Evolutionary conservation across 2,888 invertebrate species (phyloP), one percentile per base, ranked within the genome.

Genomic region (Stictocephala bisonia): DNA sequence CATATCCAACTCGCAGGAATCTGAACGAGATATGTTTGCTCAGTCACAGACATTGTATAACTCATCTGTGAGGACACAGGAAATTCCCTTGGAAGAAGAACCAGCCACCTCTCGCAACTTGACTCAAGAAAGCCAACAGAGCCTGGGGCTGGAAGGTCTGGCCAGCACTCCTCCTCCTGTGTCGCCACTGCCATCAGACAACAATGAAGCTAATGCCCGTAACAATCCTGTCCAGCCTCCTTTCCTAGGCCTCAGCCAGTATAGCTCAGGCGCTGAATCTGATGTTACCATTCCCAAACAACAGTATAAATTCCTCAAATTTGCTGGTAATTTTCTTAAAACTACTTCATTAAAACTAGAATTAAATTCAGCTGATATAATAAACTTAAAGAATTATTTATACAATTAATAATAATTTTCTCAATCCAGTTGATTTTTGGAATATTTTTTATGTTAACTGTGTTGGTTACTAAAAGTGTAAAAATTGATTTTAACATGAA

Each of bases 251-350:
- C 9, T 24, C 53, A n/a, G 18, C 18, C 13, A 27, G 44, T 35
- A 18, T 26, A 44, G 41, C 53, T 56, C 27, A 41, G 20, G 15
- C 41, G 1, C 13, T 1, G 50, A 35, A 22, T 15, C 50, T 24
- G 7, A 4, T 18, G 1, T 50, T 11, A 24, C 50, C 9, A 24
- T 53, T 11, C 69, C 60, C 9, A n/a, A 48, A 3, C 70, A 73
- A 13, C 91, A 93, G 75, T 87, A 90, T 76, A 92, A 92, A 83
- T 93, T 93, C 85, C 86, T 95, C 41, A 90, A 89, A 78, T 95
- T 95, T 85, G 95, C 95, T 41, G 89, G 89, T 89, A 81, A 67
- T 29, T 9, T 58, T 15, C 3, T 58, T 27, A 24, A 26, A 9
- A 58, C 27, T 27, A 7, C 3, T 24, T 58, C 22, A 9, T 35